phyloP scores from a whole-genome alignment of 2,888 invertebrate genomes.

The Kuschelorhynchus macadamiae region DNA sequence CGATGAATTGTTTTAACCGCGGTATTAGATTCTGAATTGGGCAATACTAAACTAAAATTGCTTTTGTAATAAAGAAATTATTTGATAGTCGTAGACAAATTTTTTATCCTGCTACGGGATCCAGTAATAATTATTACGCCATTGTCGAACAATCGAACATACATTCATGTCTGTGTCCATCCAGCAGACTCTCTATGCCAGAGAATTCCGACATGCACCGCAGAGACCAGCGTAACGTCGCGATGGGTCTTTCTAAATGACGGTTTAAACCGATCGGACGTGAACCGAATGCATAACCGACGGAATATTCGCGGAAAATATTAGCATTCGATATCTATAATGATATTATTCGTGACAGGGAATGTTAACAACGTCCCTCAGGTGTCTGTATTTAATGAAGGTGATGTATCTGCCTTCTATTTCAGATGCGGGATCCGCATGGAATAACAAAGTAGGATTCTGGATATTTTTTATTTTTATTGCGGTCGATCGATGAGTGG shows the following conservation, averaged over 20 bases:
- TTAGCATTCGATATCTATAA: conserved; percentile 64
- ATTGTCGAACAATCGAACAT: conserved; percentile 9
- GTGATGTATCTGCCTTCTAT: conserved; percentile 35
- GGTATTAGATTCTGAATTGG: no score
- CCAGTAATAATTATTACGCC: conserved; percentile 16
- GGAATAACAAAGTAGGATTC: conserved; percentile 23
- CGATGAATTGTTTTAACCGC: no score
- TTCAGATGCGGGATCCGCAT: conserved; percentile 8
- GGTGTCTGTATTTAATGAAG: conserved; percentile 41
- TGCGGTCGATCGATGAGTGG: conserved; percentile 4
- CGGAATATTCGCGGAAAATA: conserved; percentile 61
- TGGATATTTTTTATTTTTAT: conserved; percentile 1
- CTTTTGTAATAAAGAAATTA: no score
- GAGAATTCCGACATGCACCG: conserved; percentile 45
- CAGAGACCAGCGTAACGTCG: conserved; percentile 40
- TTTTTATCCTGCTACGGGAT: no score
- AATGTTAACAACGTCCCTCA: conserved; percentile 55
- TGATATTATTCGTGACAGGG: conserved; percentile 63
- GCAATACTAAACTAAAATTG: no score
- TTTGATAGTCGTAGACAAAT: no score
- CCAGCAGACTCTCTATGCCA: conserved; percentile 15
- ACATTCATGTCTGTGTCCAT: conserved; percentile 24
- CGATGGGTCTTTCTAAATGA: conserved; percentile 47
- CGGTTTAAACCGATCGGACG: conserved; percentile 56
- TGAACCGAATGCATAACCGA: conserved; percentile 60